A percentile compares a stretch with the other conserved stretches of the same genome.
Conservation (phyloP, 2,113 vertebrate species). For the Petrocephalus zakoni region DNA sequence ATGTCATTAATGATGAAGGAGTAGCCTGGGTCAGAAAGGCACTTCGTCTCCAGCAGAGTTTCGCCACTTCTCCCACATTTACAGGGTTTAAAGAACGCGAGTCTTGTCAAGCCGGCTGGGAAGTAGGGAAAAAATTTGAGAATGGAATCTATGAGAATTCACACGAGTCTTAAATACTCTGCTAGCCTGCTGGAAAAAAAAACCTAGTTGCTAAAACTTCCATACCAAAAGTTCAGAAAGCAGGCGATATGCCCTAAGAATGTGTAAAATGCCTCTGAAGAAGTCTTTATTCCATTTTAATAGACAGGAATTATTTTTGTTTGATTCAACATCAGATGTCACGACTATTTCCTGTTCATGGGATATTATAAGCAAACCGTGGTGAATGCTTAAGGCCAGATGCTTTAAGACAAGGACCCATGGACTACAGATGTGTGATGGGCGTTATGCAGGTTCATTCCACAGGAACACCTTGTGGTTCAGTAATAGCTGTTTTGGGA, state of each 20-base stretch:
- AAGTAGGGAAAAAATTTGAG: not conserved
- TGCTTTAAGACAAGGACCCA: not conserved
- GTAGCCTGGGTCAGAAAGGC: not conserved
- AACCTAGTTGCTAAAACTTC: not conserved
- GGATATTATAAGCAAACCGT: not conserved
- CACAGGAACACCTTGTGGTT: conserved; percentile 2
- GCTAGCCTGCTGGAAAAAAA: not conserved
- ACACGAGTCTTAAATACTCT: not conserved
- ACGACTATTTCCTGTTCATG: not conserved
- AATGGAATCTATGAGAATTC: not conserved
- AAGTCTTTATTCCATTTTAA: not conserved
- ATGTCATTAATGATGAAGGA: not conserved
- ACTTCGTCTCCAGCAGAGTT: not conserved
- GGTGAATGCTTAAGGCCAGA: not conserved
- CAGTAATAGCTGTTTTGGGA: not conserved
- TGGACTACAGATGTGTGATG: not conserved
- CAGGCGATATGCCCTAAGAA: not conserved
- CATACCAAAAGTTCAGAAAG: not conserved
- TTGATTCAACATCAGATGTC: not conserved
- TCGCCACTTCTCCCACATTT: not conserved
- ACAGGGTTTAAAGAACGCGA: not conserved
- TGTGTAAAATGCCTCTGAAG: not conserved
- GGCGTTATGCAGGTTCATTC: not conserved
- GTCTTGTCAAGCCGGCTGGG: not conserved
- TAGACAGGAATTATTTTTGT: not conserved